Percentiles rank a stretch among this genome's conserved stretches.
Evolutionary conservation across 2,113 vertebrate species (phyloP).

Genomic region (Phaethon lepturus): DNA sequence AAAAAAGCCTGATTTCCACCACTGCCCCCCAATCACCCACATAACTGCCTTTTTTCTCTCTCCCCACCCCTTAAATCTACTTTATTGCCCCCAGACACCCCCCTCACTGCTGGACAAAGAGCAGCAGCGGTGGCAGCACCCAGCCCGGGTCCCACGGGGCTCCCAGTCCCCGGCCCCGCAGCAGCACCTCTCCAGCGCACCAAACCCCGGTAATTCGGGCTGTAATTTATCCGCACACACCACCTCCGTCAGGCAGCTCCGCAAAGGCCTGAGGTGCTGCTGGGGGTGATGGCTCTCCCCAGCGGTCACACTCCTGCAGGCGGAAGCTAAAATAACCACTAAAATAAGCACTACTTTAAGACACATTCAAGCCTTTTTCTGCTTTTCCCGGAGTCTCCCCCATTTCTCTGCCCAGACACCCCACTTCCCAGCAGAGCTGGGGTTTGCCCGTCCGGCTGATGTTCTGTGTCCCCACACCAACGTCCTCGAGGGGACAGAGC

Average conservation of each 20-base stretch:
- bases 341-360: neutral
- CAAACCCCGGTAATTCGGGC: neutral
- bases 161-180: neutral
- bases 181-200: neutral
- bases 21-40: neutral
- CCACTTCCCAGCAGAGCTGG: neutral
- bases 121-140: rapidly evolving
- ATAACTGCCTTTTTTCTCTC: neutral
- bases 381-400: neutral
- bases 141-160: rapidly evolving
- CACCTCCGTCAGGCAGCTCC: neutral
- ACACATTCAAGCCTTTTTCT: neutral
- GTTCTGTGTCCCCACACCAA: neutral
- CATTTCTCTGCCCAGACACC: neutral
- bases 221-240: rapidly evolving
- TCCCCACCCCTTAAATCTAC: rapidly evolving
- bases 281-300: neutral
- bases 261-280: neutral
- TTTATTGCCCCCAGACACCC: neutral
- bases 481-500: neutral
- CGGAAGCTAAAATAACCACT: neutral
- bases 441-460: neutral
- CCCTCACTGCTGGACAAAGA: neutral
- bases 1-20: neutral
- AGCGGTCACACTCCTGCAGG: rapidly evolving